These are phyloP conservation scores for Drosophila mauritiana DNA, from an alignment of 1,140 invertebrate genomes.

Conservation along the genomic window DNA sequence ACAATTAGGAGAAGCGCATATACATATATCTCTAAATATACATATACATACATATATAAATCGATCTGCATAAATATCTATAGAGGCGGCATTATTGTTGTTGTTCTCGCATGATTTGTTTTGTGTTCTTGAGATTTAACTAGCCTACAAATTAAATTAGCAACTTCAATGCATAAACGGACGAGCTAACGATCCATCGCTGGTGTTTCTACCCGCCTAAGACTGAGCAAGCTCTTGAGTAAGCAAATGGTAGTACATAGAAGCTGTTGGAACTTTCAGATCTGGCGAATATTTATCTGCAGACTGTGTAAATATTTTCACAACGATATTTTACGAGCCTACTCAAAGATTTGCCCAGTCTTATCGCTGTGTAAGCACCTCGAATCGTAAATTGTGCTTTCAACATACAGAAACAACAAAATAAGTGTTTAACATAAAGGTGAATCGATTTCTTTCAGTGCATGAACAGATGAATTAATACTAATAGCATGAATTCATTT, in stretches of 20 bases:
- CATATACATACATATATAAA: constrained; percentile 56
- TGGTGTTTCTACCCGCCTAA: neutral
- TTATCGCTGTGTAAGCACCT: constrained; percentile 13
- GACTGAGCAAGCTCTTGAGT: constrained; percentile 12
- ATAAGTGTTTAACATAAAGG: constrained; percentile 36
- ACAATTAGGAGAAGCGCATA: constrained; percentile 70
- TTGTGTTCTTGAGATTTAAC: constrained; percentile 68
- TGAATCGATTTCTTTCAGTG: constrained; percentile 33
- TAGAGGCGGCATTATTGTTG: constrained; percentile 81
- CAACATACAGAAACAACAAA: constrained; percentile 64
- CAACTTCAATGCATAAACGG: constrained; percentile 52
- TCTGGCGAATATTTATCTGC: constrained; percentile 7
- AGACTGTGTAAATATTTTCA: neutral
- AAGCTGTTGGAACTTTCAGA: neutral
- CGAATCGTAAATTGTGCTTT: constrained; percentile 35
- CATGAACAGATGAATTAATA: neutral
- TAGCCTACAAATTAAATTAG: constrained; percentile 76
- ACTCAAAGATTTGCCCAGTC: constrained; percentile 7
- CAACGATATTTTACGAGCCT: neutral
- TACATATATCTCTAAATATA: constrained; percentile 67
- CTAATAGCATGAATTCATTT: too few species aligned
- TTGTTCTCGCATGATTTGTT: constrained; percentile 70
- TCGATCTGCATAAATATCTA: constrained; percentile 76
- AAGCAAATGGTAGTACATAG: neutral
- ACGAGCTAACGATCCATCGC: neutral